Base-by-base conservation (phyloP, 2,888 invertebrate species). In the Metopia argyrocephala region DNA sequence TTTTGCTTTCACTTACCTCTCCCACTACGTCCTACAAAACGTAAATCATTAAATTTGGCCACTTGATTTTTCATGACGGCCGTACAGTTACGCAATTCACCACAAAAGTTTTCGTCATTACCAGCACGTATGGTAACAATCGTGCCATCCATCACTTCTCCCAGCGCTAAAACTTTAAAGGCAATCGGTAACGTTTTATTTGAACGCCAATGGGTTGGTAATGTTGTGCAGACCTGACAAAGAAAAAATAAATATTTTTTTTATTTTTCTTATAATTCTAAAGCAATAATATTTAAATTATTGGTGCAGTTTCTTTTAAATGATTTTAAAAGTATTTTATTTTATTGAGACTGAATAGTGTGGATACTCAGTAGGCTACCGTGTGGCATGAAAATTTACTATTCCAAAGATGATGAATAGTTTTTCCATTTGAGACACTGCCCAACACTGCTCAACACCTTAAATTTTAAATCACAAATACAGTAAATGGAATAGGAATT, bases 51-150 rank as follows among this genome's bases (percentile, higher is more conserved):
- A 91, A 99, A 99, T 92, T 97, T 97, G 69, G 98, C 98, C 84
- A 98, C 96, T 91, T 98, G 97, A 90, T 98, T 97, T 92, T 97
- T 97, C 96, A 98, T 97, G 83, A 97, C 95, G 0, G 98, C 97
- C 18, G 96, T 95, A 86, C 95, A 95, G 92, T 99, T 99, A 86
- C 97, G 92, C 85, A 98, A 92, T 90, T 99, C 98, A 2, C 97
- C 98, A 87, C 96, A 97, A 89, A 95, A 97, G 91, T 98, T 98
- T 91, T 99, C 98, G 89, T 99, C 98, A 91, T 99, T 99, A 25
- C 98, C 98, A 25, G 98, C 98, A 70, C 95, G 92, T 69, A 99
- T 95, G 20, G 96, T 96, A 84, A 98, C 98, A 90, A 96, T 93
- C 20, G 98, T 98, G 46, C 98, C 98, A 90, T 98, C 98, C 85